These are phyloP conservation scores for Nasonia vitripennis DNA, from an alignment of 1,140 invertebrate species.

Conservation along the genomic window DNA sequence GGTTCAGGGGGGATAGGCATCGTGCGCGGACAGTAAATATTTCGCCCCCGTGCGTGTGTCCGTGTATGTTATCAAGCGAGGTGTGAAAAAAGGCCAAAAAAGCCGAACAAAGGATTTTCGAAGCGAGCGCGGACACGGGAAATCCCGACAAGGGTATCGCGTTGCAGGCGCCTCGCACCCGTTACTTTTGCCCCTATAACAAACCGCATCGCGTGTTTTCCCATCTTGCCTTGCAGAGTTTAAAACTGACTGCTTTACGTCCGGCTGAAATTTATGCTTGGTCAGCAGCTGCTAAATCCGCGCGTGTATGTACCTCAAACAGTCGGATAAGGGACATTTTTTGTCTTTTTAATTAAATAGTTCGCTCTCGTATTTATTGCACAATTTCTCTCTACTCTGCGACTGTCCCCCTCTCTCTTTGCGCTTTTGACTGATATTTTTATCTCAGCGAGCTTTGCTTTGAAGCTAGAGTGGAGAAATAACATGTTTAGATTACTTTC, in stretches of 20 bases:
- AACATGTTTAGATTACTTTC: too few species aligned
- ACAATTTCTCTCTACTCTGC: too few species aligned
- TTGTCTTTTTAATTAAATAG: too few species aligned
- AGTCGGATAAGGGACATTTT: conserved; percentile 14
- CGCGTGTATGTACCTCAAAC: not conserved
- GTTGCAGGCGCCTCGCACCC: not conserved
- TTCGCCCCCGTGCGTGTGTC: not conserved
- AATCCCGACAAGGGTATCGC: conserved; percentile 32
- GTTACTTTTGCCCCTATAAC: not conserved
- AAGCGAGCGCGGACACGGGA: conserved; percentile 5
- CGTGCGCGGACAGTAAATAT: conserved; percentile 14
- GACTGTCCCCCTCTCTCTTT: too few species aligned
- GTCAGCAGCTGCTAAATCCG: not conserved
- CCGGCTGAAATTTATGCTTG: conserved; percentile 9
- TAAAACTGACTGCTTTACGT: conserved; percentile 34
- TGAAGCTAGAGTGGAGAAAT: too few species aligned
- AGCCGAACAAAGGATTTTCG: conserved; percentile 24
- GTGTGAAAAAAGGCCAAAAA: conserved; percentile 18
- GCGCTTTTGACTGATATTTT: not conserved
- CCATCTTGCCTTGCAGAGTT: conserved; percentile 6
- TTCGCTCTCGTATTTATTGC: too few species aligned
- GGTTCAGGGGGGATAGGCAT: not conserved
- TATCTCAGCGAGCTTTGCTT: not conserved
- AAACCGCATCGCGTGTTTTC: conserved; percentile 28
- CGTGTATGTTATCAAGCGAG: not conserved